Percentiles rank a stretch among this genome's conserved stretches.
Evolutionary conservation across 2,113 vertebrate species (phyloP).

Genomic region (Toxotes chatareus): DNA sequence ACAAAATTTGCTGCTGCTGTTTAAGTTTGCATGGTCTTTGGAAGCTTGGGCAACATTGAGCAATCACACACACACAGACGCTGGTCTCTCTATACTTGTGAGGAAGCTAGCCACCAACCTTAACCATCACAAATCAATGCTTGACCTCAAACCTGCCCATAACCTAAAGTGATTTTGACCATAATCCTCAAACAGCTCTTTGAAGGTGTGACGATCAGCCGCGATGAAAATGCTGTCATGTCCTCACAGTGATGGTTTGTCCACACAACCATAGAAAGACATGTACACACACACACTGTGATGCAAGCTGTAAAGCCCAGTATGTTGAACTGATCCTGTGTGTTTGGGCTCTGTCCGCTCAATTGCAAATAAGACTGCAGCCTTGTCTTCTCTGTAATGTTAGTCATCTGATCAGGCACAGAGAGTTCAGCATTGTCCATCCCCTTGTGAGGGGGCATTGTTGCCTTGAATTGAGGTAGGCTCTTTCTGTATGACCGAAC

Average conservation of each 20-base stretch:
- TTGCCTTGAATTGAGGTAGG: slow-evolving; percentile 74
- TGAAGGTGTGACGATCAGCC: neutral
- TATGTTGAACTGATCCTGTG: slow-evolving; percentile 74
- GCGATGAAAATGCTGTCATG: neutral
- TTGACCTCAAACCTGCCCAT: neutral
- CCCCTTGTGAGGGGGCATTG: slow-evolving; percentile 82
- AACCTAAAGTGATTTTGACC: neutral
- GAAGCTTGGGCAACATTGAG: slow-evolving; percentile 64
- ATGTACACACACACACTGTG: slow-evolving; percentile 39
- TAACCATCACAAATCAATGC: neutral
- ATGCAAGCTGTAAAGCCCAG: slow-evolving; percentile 70
- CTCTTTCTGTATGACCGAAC: slow-evolving; percentile 61
- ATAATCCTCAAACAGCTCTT: neutral
- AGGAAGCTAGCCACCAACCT: neutral
- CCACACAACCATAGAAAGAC: neutral
- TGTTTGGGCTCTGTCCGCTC: slow-evolving; percentile 68
- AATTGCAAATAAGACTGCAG: slow-evolving; percentile 78
- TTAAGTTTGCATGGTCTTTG: slow-evolving; percentile 42
- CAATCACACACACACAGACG: slow-evolving; percentile 37
- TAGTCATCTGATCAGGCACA: slow-evolving; percentile 83
- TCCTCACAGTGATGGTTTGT: neutral
- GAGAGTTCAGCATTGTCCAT: slow-evolving; percentile 81
- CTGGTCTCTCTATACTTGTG: neutral
- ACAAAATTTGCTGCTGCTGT: slow-evolving; percentile 8
- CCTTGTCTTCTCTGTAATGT: slow-evolving; percentile 83